A percentile compares a stretch with the other conserved stretches of the same genome.
Evolutionary conservation across 2,113 vertebrate species (phyloP).

Genomic region (Sturnus vulgaris): DNA sequence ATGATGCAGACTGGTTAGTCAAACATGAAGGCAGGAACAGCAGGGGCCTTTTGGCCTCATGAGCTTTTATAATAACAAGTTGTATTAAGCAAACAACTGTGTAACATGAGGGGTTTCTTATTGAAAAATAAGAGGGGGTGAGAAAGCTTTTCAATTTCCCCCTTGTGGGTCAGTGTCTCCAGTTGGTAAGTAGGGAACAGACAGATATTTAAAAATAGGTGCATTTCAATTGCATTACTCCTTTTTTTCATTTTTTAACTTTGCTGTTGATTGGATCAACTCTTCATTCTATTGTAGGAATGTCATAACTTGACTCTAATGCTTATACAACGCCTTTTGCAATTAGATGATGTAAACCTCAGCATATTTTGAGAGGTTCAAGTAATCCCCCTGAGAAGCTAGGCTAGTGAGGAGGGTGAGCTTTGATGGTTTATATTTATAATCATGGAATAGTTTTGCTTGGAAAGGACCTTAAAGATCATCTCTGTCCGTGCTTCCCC

Average conservation of each 20-base stretch:
- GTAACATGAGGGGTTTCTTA: conserved; percentile 20
- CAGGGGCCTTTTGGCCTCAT: conserved; percentile 30
- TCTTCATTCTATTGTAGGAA: conserved; percentile 28
- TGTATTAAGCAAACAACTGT: conserved; percentile 56
- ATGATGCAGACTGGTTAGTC: conserved; percentile 23
- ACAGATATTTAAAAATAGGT: conserved; percentile 1
- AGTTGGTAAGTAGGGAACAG: neutral
- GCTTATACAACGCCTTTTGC: conserved; percentile 56
- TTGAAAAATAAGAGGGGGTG: conserved; percentile 33
- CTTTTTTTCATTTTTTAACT: neutral
- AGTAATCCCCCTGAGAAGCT: conserved; percentile 34
- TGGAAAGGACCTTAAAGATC: neutral
- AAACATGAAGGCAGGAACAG: conserved; percentile 14
- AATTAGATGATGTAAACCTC: conserved; percentile 58
- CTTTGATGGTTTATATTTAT: conserved; percentile 42
- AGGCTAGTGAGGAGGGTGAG: neutral
- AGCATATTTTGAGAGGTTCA: conserved; percentile 1
- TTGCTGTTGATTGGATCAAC: conserved; percentile 8
- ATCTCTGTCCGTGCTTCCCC: accelerated
- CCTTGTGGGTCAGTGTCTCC: neutral
- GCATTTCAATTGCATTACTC: conserved; percentile 27
- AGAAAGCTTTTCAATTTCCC: conserved; percentile 22
- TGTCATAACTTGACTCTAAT: conserved; percentile 33
- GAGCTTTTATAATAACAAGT: conserved; percentile 38
- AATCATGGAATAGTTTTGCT: neutral